phyloP scores from a whole-genome alignment of 2,797 vertebrate species.

The Megaceryle alcyon region DNA sequence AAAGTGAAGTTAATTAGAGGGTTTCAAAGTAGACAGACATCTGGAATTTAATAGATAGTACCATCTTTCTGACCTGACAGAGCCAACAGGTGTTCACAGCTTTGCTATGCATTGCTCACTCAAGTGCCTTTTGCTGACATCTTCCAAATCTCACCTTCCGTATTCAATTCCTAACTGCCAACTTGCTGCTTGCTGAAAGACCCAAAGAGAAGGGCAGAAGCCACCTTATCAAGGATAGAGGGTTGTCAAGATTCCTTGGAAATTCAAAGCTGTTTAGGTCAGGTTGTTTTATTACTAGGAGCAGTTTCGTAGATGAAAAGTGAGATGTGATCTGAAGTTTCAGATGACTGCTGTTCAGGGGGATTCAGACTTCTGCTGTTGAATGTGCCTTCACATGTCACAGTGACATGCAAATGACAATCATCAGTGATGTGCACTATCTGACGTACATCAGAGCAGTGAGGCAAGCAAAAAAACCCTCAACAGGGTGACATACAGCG shows the following conservation, averaged over 20 bases:
- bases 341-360: not conserved
- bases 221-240: not conserved
- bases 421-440: not conserved
- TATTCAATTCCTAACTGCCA: not conserved
- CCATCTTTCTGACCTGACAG: not conserved
- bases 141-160: not conserved
- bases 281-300: not conserved
- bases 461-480: not conserved
- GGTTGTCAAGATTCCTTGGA: not conserved
- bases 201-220: not conserved
- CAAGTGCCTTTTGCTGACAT: not conserved
- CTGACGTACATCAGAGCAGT: not conserved
- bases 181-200: not conserved
- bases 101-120: not conserved
- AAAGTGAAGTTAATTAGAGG: not conserved
- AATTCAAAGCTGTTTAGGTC: not conserved
- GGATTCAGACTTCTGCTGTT: not conserved
- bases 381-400: not conserved
- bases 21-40: not conserved
- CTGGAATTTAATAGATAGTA: not conserved
- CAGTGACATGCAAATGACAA: not conserved
- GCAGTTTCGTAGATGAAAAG: not conserved
- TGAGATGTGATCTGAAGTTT: not conserved
- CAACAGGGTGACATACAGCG: not conserved
- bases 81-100: not conserved